A percentile compares a stretch with the other conserved stretches of the same genome.
Conservation (phyloP, 2,797 vertebrate species). For the Pseudochirops corinnae region DNA sequence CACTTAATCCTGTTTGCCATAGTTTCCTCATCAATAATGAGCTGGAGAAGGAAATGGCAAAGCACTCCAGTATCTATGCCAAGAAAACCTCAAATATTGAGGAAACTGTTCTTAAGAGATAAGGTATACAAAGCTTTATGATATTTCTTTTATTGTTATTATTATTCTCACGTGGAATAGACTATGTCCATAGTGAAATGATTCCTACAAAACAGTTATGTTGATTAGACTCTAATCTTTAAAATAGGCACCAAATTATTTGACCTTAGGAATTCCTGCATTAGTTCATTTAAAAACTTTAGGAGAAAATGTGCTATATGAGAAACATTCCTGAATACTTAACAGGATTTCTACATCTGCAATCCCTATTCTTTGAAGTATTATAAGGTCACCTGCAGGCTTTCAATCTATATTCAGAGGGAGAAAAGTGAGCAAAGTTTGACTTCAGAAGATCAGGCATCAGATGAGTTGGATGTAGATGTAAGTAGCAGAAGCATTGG, state of each 20-base stretch:
- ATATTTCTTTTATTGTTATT: neutral
- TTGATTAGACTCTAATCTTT: neutral
- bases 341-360: neutral
- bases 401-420: constrained; percentile 1
- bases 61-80: neutral
- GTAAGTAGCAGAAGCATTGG: neutral
- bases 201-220: neutral
- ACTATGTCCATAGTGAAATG: neutral
- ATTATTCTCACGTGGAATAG: neutral
- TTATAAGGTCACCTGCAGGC: neutral
- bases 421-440: constrained; percentile 1
- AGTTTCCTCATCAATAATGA: neutral
- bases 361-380: neutral
- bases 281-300: neutral
- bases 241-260: neutral
- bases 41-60: neutral
- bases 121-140: neutral
- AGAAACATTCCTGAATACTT: neutral
- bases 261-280: neutral
- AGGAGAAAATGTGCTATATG: neutral
- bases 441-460: neutral
- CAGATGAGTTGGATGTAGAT: neutral
- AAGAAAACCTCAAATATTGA: neutral
- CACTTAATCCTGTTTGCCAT: neutral
- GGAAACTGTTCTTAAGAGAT: neutral